A percentile compares a stretch with the other conserved stretches of the same genome.
Evolutionary conservation across 1,140 invertebrate genomes (phyloP).

Genomic region (Bombus impatiens): DNA sequence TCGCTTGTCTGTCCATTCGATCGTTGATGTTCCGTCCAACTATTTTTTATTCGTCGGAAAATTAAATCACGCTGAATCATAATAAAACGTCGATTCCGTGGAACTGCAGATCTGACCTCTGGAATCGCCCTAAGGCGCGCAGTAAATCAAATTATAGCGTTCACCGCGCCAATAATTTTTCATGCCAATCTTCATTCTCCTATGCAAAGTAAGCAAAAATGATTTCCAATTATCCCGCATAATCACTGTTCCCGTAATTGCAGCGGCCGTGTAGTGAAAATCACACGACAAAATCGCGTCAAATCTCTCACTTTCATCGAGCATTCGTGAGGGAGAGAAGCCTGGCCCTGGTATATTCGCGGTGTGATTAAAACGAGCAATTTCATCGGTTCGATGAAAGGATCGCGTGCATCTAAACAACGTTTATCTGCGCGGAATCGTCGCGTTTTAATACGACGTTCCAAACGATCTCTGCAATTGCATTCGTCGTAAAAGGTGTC

Average conservation of each 20-base stretch:
- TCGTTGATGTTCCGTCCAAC: too few relatives aligned
- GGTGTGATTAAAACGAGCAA: slow-evolving; percentile 43
- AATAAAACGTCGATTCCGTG: background rate
- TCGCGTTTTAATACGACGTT: background rate
- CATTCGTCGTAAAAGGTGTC: slow-evolving; percentile 6
- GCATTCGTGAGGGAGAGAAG: background rate
- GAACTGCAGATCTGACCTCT: background rate
- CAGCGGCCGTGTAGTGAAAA: background rate
- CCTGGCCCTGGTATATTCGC: background rate
- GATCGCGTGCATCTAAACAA: slow-evolving; percentile 48
- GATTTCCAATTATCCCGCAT: background rate
- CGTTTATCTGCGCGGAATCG: slow-evolving; percentile 26
- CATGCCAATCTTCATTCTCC: background rate
- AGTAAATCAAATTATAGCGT: background rate
- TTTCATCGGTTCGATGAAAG: slow-evolving; percentile 24
- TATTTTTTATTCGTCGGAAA: too few relatives aligned
- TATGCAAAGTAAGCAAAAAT: background rate
- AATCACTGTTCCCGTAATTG: background rate
- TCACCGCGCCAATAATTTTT: background rate
- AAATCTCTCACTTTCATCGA: background rate
- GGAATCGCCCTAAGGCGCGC: background rate
- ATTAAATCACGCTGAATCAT: too few relatives aligned
- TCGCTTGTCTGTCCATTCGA: too few relatives aligned
- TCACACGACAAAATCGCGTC: background rate
- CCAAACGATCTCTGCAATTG: background rate